phyloP scores from a whole-genome alignment of 2,888 invertebrate species.

The Altica lythri region DNA sequence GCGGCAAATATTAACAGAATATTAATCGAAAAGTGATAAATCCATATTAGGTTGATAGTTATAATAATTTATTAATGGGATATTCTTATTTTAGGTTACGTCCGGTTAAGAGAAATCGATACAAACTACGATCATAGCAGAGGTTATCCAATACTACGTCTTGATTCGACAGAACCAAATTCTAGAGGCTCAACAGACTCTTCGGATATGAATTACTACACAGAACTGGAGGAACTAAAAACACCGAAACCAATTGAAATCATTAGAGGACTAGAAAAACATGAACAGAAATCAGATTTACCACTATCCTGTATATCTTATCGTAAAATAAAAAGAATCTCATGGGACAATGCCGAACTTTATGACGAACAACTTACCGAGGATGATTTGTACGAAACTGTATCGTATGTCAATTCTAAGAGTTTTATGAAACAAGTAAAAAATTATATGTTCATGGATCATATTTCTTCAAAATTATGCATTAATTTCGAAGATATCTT shows the following conservation, averaged over 20 bases:
- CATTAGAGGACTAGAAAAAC: slow-evolving; percentile 25
- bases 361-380: slow-evolving; percentile 37
- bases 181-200: slow-evolving; percentile 35
- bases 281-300: slow-evolving; percentile 55
- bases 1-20: no score
- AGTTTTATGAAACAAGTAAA: slow-evolving; percentile 73
- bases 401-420: slow-evolving; percentile 66
- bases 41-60: no score
- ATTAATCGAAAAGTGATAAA: no score
- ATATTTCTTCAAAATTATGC: slow-evolving; percentile 64
- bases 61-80: no score
- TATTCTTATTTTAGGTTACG: slow-evolving; percentile 60
- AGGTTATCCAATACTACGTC: slow-evolving; percentile 14
- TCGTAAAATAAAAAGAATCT: slow-evolving; percentile 55
- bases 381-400: slow-evolving; percentile 44
- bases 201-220: slow-evolving; percentile 33
- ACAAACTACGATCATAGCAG: slow-evolving; percentile 3
- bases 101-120: slow-evolving; percentile 51
- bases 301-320: slow-evolving; percentile 61
- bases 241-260: slow-evolving; percentile 40
- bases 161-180: slow-evolving; percentile 24
- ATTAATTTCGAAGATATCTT: slow-evolving; percentile 62
- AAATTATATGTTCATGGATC: slow-evolving; percentile 63
- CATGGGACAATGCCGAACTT: slow-evolving; percentile 47
- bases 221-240: slow-evolving; percentile 25